These are phyloP conservation scores for Rhineura floridana DNA, from an alignment of 2,113 vertebrate genomes.

Conservation along the genomic window DNA sequence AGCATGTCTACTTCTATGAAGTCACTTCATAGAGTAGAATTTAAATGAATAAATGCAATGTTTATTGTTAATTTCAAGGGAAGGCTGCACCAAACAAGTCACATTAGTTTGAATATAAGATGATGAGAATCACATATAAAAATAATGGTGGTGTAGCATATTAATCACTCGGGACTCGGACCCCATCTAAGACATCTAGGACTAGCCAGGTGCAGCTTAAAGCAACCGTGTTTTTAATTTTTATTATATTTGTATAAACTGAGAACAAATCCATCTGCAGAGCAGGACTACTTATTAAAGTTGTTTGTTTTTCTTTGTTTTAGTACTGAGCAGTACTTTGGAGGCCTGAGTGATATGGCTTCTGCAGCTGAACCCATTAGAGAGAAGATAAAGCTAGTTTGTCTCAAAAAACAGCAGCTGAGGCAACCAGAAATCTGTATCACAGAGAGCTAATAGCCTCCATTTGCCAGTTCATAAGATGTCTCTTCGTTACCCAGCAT, in stretches of 20 bases:
- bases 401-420: conserved; percentile 88
- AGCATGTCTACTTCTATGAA: no score
- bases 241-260: background rate
- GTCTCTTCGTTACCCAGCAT: conserved; percentile 72
- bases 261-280: background rate
- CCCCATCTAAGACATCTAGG: background rate
- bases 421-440: conserved; percentile 76
- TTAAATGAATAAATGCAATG: background rate
- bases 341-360: conserved; percentile 92
- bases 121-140: background rate
- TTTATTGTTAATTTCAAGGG: background rate
- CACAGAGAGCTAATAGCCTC: conserved; percentile 80
- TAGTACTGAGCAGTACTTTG: conserved; percentile 95
- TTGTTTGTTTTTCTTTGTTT: conserved; percentile 32
- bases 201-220: background rate
- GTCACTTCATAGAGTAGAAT: background rate
- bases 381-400: conserved; percentile 93
- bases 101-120: background rate
- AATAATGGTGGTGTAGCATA: background rate
- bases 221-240: background rate
- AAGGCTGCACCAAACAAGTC: background rate
- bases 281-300: background rate
- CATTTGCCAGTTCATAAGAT: conserved; percentile 61
- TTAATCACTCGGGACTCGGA: background rate
- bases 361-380: conserved; percentile 90